Base-by-base conservation (phyloP, 2,113 vertebrate genomes). In the Rhynchomys soricoides region DNA sequence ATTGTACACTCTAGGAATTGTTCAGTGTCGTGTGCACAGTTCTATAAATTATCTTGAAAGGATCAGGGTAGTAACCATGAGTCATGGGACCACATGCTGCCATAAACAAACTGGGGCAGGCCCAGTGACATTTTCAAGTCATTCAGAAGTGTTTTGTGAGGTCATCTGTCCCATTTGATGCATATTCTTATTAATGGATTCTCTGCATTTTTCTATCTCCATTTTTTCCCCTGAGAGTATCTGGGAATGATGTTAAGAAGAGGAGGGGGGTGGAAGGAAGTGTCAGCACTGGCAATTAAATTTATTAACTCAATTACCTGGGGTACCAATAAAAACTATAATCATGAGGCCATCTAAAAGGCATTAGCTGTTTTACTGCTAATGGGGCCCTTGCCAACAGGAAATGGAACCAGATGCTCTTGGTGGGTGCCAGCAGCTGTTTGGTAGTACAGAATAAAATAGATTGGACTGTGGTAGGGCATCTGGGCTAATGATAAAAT, bases 301-400 rank as follows among this genome's bases (percentile, higher is more conserved):
- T 97, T 96, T 97, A 98, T 97, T 97, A 97, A 98, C 95, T 97
- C 95, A 96, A 91, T 97, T 97, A 96, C 95, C 95, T 94, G 89
- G 73, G 93, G 77, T 95, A 93, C 86, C 70, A 95, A 95, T 98
- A 96, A 97, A 97, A 97, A 93, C 96, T 91, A 66, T 97, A 97
- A 97, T 98, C 97, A 97, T 71, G 95, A 97, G 93, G 91, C 95
- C 88, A 97, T 97, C 92, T 96, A 96, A 98, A 97, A 97, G 45
- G 43, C 93, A 82, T 94, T 95, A 95, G 74, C 86, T 96, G 17
- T 95, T 94, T 96, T 95, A 97, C 70, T 95, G 82, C 90, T 96
- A 89, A 97, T 96, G 95, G 94, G 64, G 90, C 90, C 86, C 94
- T 95, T 91, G 95, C 95, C 91, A 94, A 97, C 93, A 97, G 92